Evolutionary conservation across 1,140 invertebrate species (phyloP).

Genomic region (Hylaeus volcanicus): DNA sequence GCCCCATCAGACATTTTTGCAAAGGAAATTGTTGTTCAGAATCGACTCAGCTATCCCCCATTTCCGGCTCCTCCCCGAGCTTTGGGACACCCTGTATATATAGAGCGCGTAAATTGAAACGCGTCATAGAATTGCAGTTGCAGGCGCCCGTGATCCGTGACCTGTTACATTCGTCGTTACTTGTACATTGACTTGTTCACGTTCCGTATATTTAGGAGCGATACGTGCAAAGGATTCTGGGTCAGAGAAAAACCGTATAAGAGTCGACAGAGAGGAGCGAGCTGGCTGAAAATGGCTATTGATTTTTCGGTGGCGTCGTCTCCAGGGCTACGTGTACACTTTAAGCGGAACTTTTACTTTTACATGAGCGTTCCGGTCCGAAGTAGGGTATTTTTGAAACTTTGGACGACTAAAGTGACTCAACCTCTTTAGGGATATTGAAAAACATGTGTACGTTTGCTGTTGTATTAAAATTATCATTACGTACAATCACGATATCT

Average conservation of each 20-base stretch:
- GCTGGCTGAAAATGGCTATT: constrained; percentile 30
- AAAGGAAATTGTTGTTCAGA: no score
- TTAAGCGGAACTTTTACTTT: constrained; percentile 11
- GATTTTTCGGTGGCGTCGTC: constrained; percentile 23
- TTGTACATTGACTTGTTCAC: neutral
- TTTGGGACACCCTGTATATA: no score
- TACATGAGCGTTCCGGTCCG: neutral
- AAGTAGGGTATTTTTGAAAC: no score
- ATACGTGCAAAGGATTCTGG: constrained; percentile 25
- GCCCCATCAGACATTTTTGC: no score
- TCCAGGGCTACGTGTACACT: neutral
- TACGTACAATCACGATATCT: no score
- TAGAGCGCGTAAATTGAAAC: neutral
- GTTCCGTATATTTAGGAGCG: neutral
- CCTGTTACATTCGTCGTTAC: neutral
- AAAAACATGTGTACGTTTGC: no score
- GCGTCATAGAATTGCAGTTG: neutral
- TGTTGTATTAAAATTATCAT: no score
- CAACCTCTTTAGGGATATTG: neutral
- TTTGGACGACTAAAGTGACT: no score
- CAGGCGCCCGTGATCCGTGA: neutral
- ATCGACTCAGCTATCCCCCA: no score
- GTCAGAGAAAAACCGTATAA: constrained; percentile 25
- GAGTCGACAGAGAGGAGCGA: neutral
- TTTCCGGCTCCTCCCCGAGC: no score